phyloP scores from a whole-genome alignment of 2,888 invertebrate species.

The Catotricha subobsoleta region DNA sequence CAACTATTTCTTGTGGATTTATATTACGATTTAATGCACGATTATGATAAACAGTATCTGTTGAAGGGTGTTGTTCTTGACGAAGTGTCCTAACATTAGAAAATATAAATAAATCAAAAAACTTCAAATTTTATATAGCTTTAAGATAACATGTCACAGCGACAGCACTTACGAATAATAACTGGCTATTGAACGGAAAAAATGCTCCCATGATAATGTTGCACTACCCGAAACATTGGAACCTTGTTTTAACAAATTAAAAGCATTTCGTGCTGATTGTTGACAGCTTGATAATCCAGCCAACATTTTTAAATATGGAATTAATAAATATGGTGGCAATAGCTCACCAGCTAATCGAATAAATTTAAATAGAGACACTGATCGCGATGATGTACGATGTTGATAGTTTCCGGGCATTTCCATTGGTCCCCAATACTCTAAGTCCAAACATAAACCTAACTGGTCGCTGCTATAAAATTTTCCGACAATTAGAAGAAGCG shows the following conservation, averaged over 20 bases:
- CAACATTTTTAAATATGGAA: conserved; percentile 74
- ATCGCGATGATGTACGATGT: conserved; percentile 36
- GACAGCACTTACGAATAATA: conserved; percentile 41
- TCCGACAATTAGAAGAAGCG: conserved; percentile 60
- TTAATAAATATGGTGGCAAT: conserved; percentile 65
- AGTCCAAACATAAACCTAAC: conserved; percentile 44
- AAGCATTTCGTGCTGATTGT: conserved; percentile 61
- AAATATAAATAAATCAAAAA: not conserved
- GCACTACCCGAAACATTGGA: conserved; percentile 34
- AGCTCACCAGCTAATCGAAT: conserved; percentile 74
- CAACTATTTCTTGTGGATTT: conserved; percentile 66
- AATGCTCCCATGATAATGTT: conserved; percentile 66
- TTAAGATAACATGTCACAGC: not conserved
- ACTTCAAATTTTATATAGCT: not conserved
- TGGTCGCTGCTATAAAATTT: conserved; percentile 62
- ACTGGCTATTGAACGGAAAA: conserved; percentile 57
- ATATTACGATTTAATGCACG: conserved; percentile 41
- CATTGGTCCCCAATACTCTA: conserved; percentile 58
- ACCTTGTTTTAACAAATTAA: conserved; percentile 52
- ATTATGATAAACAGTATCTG: conserved; percentile 45
- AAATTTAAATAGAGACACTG: conserved; percentile 77
- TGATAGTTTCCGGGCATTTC: conserved; percentile 17
- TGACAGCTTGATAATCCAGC: conserved; percentile 58
- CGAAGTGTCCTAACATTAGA: conserved; percentile 38
- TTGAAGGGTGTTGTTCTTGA: conserved; percentile 45